phyloP scores from a whole-genome alignment of 1,140 invertebrate species.

The Prorops nasuta region DNA sequence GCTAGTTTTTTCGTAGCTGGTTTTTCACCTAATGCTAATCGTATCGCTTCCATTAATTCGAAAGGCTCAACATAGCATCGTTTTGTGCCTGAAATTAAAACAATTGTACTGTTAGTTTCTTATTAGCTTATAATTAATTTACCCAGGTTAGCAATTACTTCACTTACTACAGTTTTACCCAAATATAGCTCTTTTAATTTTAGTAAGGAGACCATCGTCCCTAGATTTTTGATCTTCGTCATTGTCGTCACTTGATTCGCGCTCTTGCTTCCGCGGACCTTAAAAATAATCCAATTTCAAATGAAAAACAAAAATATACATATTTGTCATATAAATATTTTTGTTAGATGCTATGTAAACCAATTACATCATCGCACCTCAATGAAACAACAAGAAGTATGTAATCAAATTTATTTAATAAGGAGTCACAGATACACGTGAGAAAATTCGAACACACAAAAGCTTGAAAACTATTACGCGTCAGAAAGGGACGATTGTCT shows the following conservation, averaged over 20 bases:
- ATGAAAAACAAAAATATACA: too few relatives aligned
- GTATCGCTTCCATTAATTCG: constrained; percentile 62
- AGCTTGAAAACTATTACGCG: too few relatives aligned
- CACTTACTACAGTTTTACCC: constrained; percentile 49
- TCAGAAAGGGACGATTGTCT: not conserved
- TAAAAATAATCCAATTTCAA: too few relatives aligned
- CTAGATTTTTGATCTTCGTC: constrained; percentile 25
- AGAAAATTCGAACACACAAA: too few relatives aligned
- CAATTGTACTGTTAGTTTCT: not conserved
- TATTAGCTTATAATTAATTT: not conserved
- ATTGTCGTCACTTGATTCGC: constrained; percentile 52
- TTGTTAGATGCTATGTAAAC: too few relatives aligned
- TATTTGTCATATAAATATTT: too few relatives aligned
- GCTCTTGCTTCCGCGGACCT: too few relatives aligned
- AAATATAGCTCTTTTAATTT: constrained; percentile 68
- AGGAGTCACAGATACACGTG: too few relatives aligned
- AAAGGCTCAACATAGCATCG: constrained; percentile 60
- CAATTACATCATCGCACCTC: too few relatives aligned
- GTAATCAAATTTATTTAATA: too few relatives aligned
- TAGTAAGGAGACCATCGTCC: constrained; percentile 58
- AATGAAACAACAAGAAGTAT: too few relatives aligned
- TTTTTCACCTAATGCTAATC: constrained; percentile 59
- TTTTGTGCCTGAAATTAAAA: constrained; percentile 61
- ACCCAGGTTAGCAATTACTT: not conserved
- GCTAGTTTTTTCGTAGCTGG: not conserved